Base-by-base conservation (phyloP, 2,797 vertebrate species). In the Arremon brunneinucha region DNA sequence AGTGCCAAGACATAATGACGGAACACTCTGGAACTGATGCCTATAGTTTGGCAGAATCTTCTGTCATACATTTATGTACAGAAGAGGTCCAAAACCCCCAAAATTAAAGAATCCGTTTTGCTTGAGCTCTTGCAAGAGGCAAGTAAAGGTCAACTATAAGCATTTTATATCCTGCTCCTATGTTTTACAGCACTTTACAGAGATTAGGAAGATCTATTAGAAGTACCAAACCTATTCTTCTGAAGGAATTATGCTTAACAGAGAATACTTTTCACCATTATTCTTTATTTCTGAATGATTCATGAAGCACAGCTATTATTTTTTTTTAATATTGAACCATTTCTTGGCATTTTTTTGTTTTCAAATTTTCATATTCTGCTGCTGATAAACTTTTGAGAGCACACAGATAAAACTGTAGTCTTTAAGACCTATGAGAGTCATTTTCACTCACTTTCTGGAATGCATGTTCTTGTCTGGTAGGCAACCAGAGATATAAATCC, bases 201-300 rank as follows among this genome's bases (percentile, higher is more conserved):
- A 93, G 24, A 75, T 78, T 39, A 53, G 59, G 70, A 94, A 85
- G 28, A 82, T 18, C 27, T 28, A 64, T 56, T 59, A 60, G 16
- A 59, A 37, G 23, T 34, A 92, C 26, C 32, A 63, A 56, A 89
- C 44, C 27, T 41, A 64, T 84, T 89, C 27, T 81, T 79, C 85
- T 83, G 49, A 67, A 39, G 44, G 34, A 68, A 86, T 8, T 49
- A 53, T 72, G 37, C 87, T 95, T 95, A 85, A 74, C 12, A 75
- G 57, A 49, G 49, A 82, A 55, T 72, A 50, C 27, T 89, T 94
- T 93, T 71, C 39, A 77, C 16, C 39, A 63, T 82, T 60, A 32
- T 81, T 83, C 59, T 87, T 91, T 94, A 89, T 60, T 95, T 96
- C 50, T 96, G 56, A 96, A 94, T 91, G 50, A 93, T 18, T 93